phyloP scores from a whole-genome alignment of 64 coral and sea anemone genomes.

The Pocillopora verrucosa region DNA sequence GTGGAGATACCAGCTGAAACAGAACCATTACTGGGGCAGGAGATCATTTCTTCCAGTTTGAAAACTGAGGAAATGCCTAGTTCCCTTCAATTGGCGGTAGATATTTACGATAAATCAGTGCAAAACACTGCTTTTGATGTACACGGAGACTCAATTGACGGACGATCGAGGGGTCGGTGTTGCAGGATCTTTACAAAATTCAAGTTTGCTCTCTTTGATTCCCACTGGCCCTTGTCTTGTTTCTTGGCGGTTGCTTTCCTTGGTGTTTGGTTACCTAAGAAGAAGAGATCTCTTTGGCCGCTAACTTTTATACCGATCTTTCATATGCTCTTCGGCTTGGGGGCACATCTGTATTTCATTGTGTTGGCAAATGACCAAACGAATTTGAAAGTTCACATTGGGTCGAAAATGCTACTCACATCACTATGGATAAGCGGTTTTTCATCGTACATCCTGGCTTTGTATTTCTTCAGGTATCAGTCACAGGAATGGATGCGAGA shows the following conservation, averaged over 20 bases:
- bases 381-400: constrained; percentile 10
- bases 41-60: background rate
- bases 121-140: background rate
- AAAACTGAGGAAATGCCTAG: background rate
- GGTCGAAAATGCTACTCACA: constrained; percentile 62
- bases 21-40: background rate
- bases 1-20: background rate
- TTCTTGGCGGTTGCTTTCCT: constrained; percentile 48
- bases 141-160: background rate
- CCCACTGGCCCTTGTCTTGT: constrained; percentile 48
- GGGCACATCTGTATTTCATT: constrained; percentile 61
- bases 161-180: background rate
- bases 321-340: constrained; percentile 48
- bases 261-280: constrained; percentile 60
- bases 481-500: constrained; percentile 37
- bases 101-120: background rate
- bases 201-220: constrained; percentile 28
- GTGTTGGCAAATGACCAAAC: constrained; percentile 16
- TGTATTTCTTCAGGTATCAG: constrained; percentile 37
- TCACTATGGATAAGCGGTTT: constrained; percentile 53
- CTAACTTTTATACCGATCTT: constrained; percentile 42
- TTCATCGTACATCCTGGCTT: constrained; percentile 36
- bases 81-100: background rate
- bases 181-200: background rate
- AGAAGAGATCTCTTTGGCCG: constrained; percentile 51